A percentile compares a stretch with the other conserved stretches of the same genome.
These are phyloP conservation scores for Deroptyus accipitrinus DNA, from an alignment of 2,113 vertebrate genomes.

Conservation along the genomic window DNA sequence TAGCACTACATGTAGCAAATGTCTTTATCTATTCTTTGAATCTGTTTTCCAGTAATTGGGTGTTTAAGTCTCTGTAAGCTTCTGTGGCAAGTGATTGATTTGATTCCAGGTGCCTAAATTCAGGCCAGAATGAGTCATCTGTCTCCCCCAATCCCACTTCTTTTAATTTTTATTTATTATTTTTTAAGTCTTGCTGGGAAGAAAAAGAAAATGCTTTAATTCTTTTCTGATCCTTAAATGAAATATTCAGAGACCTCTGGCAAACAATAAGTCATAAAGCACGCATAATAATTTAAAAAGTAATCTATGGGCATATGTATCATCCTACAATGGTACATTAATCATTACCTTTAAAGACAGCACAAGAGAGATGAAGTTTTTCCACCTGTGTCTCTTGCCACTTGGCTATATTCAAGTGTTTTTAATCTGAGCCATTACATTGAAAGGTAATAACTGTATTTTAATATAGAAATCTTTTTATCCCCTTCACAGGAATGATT, in stretches of 20 bases:
- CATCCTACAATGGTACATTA: constrained; percentile 82
- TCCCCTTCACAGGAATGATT: not conserved
- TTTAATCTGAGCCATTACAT: constrained; percentile 72
- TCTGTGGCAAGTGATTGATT: constrained; percentile 58
- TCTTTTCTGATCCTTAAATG: constrained; percentile 77
- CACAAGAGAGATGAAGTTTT: constrained; percentile 74
- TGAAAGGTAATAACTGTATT: constrained; percentile 66
- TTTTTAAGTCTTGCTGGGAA: constrained; percentile 26
- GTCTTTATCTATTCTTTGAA: not conserved
- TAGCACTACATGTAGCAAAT: not conserved
- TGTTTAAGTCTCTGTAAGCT: constrained; percentile 33
- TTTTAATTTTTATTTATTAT: constrained; percentile 4
- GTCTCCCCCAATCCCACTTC: not conserved
- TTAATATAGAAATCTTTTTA: constrained; percentile 65
- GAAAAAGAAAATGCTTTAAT: constrained; percentile 72
- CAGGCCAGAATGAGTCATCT: constrained; percentile 10
- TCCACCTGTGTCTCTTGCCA: constrained; percentile 80
- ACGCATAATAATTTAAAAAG: constrained; percentile 75
- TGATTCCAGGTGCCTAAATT: constrained; percentile 67
- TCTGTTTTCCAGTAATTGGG: constrained; percentile 26
- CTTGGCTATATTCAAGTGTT: constrained; percentile 63
- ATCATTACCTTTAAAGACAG: constrained; percentile 81
- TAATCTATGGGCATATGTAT: constrained; percentile 85
- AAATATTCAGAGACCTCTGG: constrained; percentile 72
- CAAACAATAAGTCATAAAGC: constrained; percentile 85